Evolutionary conservation across 2,113 vertebrate genomes (phyloP), one percentile per base, ranked within the genome.

Genomic region (Nerophis lumbriciformis): DNA sequence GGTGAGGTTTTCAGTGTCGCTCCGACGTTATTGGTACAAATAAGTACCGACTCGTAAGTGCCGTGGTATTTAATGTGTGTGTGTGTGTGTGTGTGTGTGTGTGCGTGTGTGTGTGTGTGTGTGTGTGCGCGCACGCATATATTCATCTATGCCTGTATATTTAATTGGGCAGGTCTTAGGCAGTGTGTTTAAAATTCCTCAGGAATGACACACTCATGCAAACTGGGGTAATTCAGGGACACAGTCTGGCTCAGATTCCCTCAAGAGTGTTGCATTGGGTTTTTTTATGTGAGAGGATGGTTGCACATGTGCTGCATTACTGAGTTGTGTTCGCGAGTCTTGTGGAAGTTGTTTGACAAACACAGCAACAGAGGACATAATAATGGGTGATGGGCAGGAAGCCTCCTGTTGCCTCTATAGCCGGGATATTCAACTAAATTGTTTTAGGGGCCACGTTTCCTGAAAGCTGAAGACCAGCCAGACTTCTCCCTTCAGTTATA

Each of bases 141-240:
- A 55, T 73, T 61, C 59, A 39, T 67, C 48, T 69, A 60, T 69
- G 72, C 51, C 49, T 77, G 68, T 85, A 78, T 83, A 74, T 81
- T 77, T 81, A 80, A 83, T 84, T 73, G 68, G 71, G 65, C 60
- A 73, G 72, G 69, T 84, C 68, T 78, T 80, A 75, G 71, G 62
- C 72, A 75, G 78, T 81, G 77, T 78, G 75, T 86, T 86, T 79
- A 80, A 87, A 83, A 86, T 80, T 85, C 83, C 79, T 72, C 59
- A 65, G 62, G 66, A 81, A 82, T 86, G 78, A 86, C 79, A 83
- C 77, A 81, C 36, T 42, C 71, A 68, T 63, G 45, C 69, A 71
- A 68, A 71, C 65, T 60, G 69, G 79, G 75, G 69, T 85, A 80
- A 77, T 70, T 79, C 66, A 59, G 83, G 72, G 81, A 83, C 83